Percentiles rank a stretch among this genome's conserved stretches.
These are phyloP conservation scores for Gryllus longicercus DNA, from an alignment of 2,888 invertebrate species.

Conservation along the genomic window DNA sequence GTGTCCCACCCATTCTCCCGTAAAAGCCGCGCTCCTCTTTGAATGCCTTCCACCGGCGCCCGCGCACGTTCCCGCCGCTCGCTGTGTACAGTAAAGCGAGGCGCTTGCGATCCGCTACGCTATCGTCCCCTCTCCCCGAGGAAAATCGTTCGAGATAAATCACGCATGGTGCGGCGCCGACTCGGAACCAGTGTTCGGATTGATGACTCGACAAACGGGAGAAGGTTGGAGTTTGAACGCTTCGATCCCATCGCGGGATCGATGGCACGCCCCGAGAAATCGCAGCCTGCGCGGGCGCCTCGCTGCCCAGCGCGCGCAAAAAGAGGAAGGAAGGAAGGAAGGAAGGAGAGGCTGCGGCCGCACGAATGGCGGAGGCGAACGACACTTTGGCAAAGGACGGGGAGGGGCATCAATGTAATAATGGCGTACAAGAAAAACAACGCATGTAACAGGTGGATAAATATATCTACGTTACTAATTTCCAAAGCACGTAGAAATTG, in stretches of 20 bases:
- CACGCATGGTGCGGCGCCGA: not conserved
- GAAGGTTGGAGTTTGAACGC: not conserved
- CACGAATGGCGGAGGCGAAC: not conserved
- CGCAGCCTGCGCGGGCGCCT: not conserved
- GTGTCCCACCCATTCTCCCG: no score
- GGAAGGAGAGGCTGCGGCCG: not conserved
- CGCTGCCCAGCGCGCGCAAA: no score
- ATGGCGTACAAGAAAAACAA: no score
- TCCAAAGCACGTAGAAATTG: no score
- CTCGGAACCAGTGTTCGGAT: slow-evolving; percentile 17
- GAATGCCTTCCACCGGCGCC: not conserved
- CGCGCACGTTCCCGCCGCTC: not conserved
- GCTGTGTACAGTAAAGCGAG: not conserved
- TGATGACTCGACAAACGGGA: slow-evolving; percentile 4
- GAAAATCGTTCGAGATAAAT: not conserved
- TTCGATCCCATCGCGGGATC: not conserved
- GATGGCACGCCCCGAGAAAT: not conserved
- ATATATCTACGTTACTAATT: no score
- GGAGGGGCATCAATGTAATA: no score
- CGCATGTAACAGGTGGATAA: no score
- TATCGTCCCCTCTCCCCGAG: no score
- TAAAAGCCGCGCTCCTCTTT: not conserved
- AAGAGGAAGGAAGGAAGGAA: not conserved
- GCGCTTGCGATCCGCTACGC: not conserved
- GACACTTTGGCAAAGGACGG: no score